Percentiles rank a stretch among this genome's conserved stretches.
Conservation (phyloP, 2,113 vertebrate genomes). For the Cygnus atratus region DNA sequence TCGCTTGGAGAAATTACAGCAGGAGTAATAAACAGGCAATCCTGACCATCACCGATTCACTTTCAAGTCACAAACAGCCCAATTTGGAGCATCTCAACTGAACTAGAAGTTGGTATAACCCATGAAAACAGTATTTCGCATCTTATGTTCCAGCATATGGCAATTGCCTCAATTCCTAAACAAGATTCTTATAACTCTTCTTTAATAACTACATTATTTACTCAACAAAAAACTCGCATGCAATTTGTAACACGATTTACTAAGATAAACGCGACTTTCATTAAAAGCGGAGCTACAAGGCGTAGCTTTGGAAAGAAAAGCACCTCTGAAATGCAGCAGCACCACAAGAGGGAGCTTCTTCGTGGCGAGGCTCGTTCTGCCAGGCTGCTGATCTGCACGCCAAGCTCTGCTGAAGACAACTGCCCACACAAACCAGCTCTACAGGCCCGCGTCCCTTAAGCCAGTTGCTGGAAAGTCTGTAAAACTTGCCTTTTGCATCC, state of each 20-base stretch:
- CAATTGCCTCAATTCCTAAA: not conserved
- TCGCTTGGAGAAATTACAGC: not conserved
- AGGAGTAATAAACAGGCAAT: not conserved
- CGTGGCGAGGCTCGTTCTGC: not conserved
- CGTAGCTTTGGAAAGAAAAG: not conserved
- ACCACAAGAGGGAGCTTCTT: conserved; percentile 42
- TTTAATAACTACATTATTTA: not conserved
- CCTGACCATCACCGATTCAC: not conserved
- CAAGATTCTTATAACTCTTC: not conserved
- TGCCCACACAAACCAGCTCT: not conserved
- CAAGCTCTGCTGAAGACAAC: not conserved
- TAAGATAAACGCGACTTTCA: rapidly evolving
- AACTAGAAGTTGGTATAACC: not conserved
- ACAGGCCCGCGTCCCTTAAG: not conserved
- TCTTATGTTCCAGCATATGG: not conserved
- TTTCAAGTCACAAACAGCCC: not conserved
- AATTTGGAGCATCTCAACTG: not conserved
- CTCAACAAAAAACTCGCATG: not conserved
- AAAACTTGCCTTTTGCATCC: not conserved
- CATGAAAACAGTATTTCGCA: not conserved
- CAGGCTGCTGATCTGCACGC: not conserved
- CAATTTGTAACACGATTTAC: not conserved
- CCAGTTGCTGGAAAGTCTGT: not conserved
- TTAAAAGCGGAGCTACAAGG: not conserved
- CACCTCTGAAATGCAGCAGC: not conserved